Percentiles rank a stretch among this genome's conserved stretches.
phyloP scores from a whole-genome alignment of 2,888 invertebrate species.

The Temnothorax rugatulus region DNA sequence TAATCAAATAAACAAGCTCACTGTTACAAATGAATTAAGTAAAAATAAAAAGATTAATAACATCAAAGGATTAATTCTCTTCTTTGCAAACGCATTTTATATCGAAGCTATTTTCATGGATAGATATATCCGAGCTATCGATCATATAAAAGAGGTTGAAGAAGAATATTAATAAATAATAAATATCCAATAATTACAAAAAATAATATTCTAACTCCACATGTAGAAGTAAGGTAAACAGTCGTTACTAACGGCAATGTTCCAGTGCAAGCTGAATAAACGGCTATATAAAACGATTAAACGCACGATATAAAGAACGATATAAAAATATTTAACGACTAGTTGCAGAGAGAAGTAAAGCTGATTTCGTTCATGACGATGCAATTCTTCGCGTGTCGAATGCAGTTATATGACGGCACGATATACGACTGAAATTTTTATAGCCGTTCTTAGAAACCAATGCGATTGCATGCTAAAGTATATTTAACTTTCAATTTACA shows the following conservation, averaged over 20 bases:
- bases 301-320: conserved; percentile 46
- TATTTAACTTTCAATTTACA: conserved; percentile 66
- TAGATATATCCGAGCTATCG: background rate
- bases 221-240: background rate
- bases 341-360: conserved; percentile 43
- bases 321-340: conserved; percentile 66
- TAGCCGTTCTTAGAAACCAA: conserved; percentile 55
- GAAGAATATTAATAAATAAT: conserved; percentile 6
- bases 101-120: background rate
- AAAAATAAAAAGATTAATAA: background rate
- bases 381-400: conserved; percentile 63
- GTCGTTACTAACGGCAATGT: conserved; percentile 5
- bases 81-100: background rate
- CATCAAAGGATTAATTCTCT: background rate
- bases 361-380: conserved; percentile 60
- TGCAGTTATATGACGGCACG: conserved; percentile 39
- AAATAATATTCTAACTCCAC: conserved; percentile 3
- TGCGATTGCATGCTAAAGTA: conserved; percentile 51
- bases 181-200: background rate
- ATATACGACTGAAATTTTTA: conserved; percentile 37
- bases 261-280: conserved; percentile 27
- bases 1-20: conserved; percentile 11
- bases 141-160: background rate
- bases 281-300: conserved; percentile 51
- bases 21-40: background rate